Evolutionary conservation across 2,888 invertebrate genomes (phyloP).

Genomic region (Polyommatus iphigenia): DNA sequence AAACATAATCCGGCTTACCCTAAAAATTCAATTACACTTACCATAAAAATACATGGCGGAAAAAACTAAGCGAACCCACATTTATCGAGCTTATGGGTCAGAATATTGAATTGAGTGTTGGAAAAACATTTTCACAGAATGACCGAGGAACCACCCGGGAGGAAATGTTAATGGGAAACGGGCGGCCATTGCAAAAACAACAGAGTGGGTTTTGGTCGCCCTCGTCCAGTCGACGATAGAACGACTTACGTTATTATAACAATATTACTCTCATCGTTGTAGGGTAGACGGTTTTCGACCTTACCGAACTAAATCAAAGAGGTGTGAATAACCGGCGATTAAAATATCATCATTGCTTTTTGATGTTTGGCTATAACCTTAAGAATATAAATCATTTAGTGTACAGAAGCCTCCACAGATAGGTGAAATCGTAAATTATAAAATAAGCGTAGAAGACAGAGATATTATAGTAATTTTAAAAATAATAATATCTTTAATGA

Average conservation of each 20-base stretch:
- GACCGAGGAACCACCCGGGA: conserved; percentile 47
- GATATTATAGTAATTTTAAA: too few species aligned
- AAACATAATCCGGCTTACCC: conserved; percentile 20
- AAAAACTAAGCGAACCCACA: conserved; percentile 40
- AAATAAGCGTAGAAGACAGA: too few species aligned
- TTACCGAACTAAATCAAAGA: neutral
- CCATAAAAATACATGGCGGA: conserved; percentile 37
- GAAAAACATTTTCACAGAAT: conserved; percentile 42
- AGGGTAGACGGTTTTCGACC: neutral
- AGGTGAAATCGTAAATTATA: too few species aligned
- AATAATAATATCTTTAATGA: too few species aligned
- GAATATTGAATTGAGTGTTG: conserved; percentile 33
- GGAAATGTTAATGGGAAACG: conserved; percentile 64
- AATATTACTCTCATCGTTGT: neutral
- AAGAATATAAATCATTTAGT: too few species aligned
- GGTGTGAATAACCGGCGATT: neutral
- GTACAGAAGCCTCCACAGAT: too few species aligned
- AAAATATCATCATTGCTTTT: neutral
- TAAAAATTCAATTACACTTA: conserved; percentile 30
- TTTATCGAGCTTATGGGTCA: conserved; percentile 30
- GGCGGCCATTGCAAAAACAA: conserved; percentile 64
- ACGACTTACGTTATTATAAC: conserved; percentile 7
- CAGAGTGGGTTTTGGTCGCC: conserved; percentile 57
- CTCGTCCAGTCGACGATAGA: conserved; percentile 49
- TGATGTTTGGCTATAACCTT: neutral